These are phyloP conservation scores for Ctenopoma multispine DNA, from an alignment of 2,797 vertebrate genomes.

Conservation along the genomic window DNA sequence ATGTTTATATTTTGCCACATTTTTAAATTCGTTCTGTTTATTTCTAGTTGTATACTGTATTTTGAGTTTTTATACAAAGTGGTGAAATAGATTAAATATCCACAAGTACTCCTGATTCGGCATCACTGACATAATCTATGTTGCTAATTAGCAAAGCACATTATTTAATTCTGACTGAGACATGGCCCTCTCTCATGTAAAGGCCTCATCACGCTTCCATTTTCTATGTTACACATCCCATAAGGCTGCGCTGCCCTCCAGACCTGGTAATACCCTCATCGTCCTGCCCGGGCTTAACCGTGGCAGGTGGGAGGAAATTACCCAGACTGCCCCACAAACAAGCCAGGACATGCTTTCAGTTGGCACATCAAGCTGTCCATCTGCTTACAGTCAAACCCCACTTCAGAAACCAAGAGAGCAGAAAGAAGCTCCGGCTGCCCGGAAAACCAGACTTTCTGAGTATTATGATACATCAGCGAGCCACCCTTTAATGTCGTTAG, in stretches of 20 bases:
- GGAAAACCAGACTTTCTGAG: conserved; percentile 60
- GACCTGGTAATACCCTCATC: conserved; percentile 77
- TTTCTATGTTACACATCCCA: conserved; percentile 62
- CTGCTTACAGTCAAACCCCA: conserved; percentile 75
- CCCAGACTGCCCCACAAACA: conserved; percentile 84
- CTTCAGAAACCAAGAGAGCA: conserved; percentile 71
- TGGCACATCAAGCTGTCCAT: conserved; percentile 83
- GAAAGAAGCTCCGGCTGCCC: conserved; percentile 51
- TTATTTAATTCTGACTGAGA: conserved; percentile 64
- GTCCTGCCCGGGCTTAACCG: conserved; percentile 71
- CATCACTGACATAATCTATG: conserved; percentile 51
- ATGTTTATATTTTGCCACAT: no score
- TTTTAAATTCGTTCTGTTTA: no score
- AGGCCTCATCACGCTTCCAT: conserved; percentile 50
- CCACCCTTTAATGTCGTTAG: conserved; percentile 76
- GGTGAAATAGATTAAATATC: no score
- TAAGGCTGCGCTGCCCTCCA: conserved; percentile 65
- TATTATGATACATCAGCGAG: conserved; percentile 71
- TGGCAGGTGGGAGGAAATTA: conserved; percentile 85
- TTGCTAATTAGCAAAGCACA: conserved; percentile 59
- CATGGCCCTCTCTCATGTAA: conserved; percentile 39
- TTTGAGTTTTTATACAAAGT: no score
- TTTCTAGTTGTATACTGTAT: background rate
- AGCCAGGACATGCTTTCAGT: conserved; percentile 82
- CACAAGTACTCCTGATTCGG: conserved; percentile 13